Percentiles rank a stretch among this genome's conserved stretches.
These are phyloP conservation scores for Molothrus ater DNA, from an alignment of 2,797 vertebrate genomes.

Conservation along the genomic window DNA sequence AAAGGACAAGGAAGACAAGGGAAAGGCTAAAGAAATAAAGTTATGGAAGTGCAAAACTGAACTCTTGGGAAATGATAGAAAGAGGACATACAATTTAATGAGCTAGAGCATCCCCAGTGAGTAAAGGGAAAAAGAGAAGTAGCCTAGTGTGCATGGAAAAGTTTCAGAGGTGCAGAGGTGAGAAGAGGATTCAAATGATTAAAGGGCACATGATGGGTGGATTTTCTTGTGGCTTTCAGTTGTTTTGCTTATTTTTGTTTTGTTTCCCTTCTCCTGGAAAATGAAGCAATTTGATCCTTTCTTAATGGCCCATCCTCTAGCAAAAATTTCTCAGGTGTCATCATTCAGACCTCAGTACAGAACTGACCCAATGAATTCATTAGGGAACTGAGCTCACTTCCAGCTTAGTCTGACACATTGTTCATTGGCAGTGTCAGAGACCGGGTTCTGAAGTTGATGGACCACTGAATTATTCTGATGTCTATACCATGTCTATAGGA, in stretches of 20 bases:
- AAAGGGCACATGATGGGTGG: not conserved
- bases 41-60: not conserved
- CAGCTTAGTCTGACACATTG: not conserved
- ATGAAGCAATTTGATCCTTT: not conserved
- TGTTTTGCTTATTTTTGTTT: not conserved
- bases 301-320: not conserved
- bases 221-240: not conserved
- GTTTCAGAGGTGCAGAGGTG: not conserved
- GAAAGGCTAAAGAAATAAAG: not conserved
- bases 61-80: not conserved
- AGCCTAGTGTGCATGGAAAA: not conserved
- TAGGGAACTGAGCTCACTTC: not conserved
- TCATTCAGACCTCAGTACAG: not conserved
- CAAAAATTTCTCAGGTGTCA: not conserved
- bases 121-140: not conserved
- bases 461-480: not conserved
- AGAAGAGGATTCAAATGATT: not conserved
- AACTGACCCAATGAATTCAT: not conserved
- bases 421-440: not conserved
- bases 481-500: not conserved
- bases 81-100: not conserved
- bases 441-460: not conserved
- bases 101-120: not conserved
- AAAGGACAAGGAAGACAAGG: not conserved
- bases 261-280: not conserved